Percentiles rank a stretch among this genome's conserved stretches.
Evolutionary conservation across 2,888 invertebrate genomes (phyloP).

Genomic region (Muschampia plurimacula): DNA sequence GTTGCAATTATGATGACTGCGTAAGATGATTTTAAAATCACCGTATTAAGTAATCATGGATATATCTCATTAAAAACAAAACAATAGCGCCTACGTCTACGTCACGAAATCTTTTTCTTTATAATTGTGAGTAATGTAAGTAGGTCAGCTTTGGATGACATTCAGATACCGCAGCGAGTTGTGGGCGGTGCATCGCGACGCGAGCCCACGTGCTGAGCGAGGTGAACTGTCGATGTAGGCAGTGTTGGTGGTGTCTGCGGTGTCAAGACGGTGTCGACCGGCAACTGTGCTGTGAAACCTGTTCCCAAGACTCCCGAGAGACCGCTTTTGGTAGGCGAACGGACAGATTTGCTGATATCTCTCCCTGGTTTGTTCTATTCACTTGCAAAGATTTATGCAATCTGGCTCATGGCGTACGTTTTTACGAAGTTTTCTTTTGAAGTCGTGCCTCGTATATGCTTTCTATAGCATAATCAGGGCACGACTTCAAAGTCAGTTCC

Average conservation of each 20-base stretch:
- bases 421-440: too few relatives aligned
- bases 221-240: constrained; percentile 58
- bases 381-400: neutral
- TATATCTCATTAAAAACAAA: constrained; percentile 24
- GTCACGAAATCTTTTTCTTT: constrained; percentile 27
- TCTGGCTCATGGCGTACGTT: neutral
- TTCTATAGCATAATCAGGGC: too few relatives aligned
- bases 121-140: constrained; percentile 32
- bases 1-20: neutral
- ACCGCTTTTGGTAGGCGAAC: constrained; percentile 43
- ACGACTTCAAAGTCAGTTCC: too few relatives aligned
- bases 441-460: too few relatives aligned
- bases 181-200: constrained; percentile 59
- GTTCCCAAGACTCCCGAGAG: constrained; percentile 53
- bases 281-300: constrained; percentile 71
- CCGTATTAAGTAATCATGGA: neutral
- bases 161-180: constrained; percentile 61
- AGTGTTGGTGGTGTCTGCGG: neutral
- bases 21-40: neutral
- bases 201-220: constrained; percentile 70
- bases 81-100: constrained; percentile 25
- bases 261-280: constrained; percentile 60
- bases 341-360: constrained; percentile 20
- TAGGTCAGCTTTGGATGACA: constrained; percentile 53
- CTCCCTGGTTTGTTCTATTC: constrained; percentile 4